Conservation (phyloP, 2,888 invertebrate genomes). For the Catocala fraxini region DNA sequence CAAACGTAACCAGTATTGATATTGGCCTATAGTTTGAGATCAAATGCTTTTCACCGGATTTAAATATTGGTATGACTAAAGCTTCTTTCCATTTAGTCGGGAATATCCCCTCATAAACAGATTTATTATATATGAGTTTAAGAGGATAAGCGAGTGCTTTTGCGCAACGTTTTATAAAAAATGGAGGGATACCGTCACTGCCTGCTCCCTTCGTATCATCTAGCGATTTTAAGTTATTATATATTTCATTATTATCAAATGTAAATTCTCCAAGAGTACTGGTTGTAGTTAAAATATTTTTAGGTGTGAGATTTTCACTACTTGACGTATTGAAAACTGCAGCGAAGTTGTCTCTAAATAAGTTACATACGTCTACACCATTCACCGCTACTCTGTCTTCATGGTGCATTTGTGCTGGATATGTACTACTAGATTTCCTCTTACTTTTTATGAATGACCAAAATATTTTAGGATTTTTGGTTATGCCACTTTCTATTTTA, state of each 20-base stretch:
- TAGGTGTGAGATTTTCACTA: background rate
- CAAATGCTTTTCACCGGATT: slow-evolving; percentile 3
- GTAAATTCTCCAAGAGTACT: background rate
- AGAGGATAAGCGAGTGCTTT: slow-evolving; percentile 7
- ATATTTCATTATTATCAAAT: background rate
- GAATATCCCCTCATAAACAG: slow-evolving; percentile 1
- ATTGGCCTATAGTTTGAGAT: slow-evolving; percentile 7
- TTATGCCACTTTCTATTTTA: background rate
- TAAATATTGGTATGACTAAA: background rate
- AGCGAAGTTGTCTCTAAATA: slow-evolving; percentile 5
- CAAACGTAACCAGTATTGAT: background rate
- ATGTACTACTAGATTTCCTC: no score
- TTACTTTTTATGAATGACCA: slow-evolving; percentile 6
- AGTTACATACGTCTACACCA: background rate
- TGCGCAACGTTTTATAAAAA: background rate
- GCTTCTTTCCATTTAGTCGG: slow-evolving; percentile 9
- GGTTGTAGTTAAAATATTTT: background rate
- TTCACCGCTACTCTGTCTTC: no score
- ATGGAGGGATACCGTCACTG: background rate
- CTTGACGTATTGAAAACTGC: background rate
- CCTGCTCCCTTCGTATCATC: slow-evolving; percentile 1
- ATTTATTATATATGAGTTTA: slow-evolving; percentile 7
- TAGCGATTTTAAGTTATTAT: background rate
- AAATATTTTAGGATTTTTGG: slow-evolving; percentile 10
- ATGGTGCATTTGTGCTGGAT: no score